Evolutionary conservation across 2,113 vertebrate genomes (phyloP).

Genomic region (Tinamus guttatus): DNA sequence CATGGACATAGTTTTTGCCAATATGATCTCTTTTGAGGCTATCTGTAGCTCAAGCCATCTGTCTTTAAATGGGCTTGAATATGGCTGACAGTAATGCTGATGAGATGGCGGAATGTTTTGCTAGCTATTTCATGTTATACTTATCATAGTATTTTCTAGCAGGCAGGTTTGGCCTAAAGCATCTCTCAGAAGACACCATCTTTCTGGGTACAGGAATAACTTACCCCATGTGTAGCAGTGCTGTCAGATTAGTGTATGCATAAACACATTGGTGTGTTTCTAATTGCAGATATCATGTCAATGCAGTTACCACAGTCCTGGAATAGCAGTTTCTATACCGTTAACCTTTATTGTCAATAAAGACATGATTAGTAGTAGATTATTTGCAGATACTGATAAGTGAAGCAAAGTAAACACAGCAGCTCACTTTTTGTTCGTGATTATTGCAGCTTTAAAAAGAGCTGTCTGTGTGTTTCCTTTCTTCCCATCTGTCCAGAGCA

Average conservation of each 20-base stretch:
- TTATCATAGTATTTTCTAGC: too few relatives aligned
- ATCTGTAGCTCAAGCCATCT: not conserved
- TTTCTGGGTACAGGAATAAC: too few relatives aligned
- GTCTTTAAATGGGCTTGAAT: not conserved
- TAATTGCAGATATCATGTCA: too few relatives aligned
- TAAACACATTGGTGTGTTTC: too few relatives aligned
- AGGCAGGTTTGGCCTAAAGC: too few relatives aligned
- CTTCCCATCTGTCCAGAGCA: not conserved
- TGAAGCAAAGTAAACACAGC: not conserved
- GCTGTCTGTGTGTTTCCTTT: not conserved
- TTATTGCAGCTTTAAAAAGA: not conserved
- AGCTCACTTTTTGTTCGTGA: not conserved
- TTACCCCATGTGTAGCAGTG: too few relatives aligned
- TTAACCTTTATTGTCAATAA: not conserved
- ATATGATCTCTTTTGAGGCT: too few relatives aligned
- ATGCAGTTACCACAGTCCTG: not conserved
- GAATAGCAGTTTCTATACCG: not conserved
- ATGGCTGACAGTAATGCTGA: not conserved
- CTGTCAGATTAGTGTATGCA: too few relatives aligned
- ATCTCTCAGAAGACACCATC: too few relatives aligned
- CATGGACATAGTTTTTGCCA: not conserved
- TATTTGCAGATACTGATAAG: not conserved
- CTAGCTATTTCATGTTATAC: too few relatives aligned
- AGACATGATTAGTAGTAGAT: not conserved
- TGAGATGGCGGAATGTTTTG: too few relatives aligned